Conservation (phyloP, 2,888 invertebrate species). For the Pimpla rufipes region DNA sequence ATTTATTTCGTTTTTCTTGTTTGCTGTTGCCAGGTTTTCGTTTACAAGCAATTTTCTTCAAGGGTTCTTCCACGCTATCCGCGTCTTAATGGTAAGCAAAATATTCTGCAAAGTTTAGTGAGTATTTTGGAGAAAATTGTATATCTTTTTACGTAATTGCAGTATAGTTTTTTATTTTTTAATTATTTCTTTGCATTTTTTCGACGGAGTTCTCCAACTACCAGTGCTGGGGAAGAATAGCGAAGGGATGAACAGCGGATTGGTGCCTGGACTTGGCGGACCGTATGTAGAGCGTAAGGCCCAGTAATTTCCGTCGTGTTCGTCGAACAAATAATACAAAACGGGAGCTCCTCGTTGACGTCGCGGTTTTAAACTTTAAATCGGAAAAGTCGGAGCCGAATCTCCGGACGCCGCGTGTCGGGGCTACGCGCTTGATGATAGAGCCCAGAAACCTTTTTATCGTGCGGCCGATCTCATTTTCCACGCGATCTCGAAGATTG, state of each 20-base stretch:
- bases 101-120: background rate
- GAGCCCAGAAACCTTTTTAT: constrained; percentile 32
- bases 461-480: constrained; percentile 34
- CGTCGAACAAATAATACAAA: constrained; percentile 23
- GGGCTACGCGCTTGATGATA: background rate
- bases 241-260: constrained; percentile 6
- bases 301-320: constrained; percentile 4
- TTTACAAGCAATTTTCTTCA: background rate
- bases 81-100: background rate
- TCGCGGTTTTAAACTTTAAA: constrained; percentile 62
- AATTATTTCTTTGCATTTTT: background rate
- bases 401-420: background rate
- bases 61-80: too few species aligned
- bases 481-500: background rate
- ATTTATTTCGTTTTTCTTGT: too few species aligned
- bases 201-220: background rate
- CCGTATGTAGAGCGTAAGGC: constrained; percentile 12
- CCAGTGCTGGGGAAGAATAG: background rate
- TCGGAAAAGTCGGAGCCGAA: constrained; percentile 61
- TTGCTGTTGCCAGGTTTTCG: too few species aligned
- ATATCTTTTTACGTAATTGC: background rate
- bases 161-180: background rate
- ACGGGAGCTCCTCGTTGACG: constrained; percentile 15
- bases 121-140: background rate
- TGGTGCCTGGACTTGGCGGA: constrained; percentile 12